Base-by-base conservation (phyloP, 1,140 invertebrate species). In the Paracyclopina nana region DNA sequence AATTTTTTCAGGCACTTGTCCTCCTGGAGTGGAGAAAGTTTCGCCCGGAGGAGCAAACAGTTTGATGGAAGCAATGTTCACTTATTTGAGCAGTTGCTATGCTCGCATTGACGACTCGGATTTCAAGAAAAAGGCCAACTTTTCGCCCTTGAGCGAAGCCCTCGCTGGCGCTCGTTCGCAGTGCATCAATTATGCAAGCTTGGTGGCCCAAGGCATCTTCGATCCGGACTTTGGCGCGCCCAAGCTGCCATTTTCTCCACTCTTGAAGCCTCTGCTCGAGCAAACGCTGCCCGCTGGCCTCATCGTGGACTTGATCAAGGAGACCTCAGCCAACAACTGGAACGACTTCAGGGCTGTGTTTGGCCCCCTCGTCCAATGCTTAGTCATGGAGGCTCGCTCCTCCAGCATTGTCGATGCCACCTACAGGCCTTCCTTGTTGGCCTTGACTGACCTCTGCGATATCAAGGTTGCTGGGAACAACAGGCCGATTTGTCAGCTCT, bases 371-470 rank as follows among this genome's bases (percentile, higher is more conserved):
- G 5, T 48, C 14, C 25, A 48, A 28, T 25, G 16, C 8, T 16
- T 48, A 3, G 8, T 27, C 4, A 9, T 28, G 3, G 45, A 48
- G 6, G 45, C 27, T 29, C 25, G 22, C 12, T 16, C 16, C n/a
- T 48, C 45, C 2, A 28, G 45, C 5, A 16, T 48, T 9, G 45
- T 48, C 9, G 45, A 28, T 28, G 27, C 45, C 45, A 48, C 25
- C 22, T 48, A 26, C 45, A 48, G 30, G 45, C 27, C 25, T 40
- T 41, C 50, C 1, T 24, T 52, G 12, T 26, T 52, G 9, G 31
- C 40, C 11, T 16, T 52, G 38, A 44, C 18, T 9, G 31, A 52
- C 2, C 50, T 52, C 6, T 46, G 38, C n/a, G 50, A 52, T 18
- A 12, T 52, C 11, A 22, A 26, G 6, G 20, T 14, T 22, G 8